Evolutionary conservation across 2,888 invertebrate genomes (phyloP), one percentile per base, ranked within the genome.

Genomic region (Seira musarum): DNA sequence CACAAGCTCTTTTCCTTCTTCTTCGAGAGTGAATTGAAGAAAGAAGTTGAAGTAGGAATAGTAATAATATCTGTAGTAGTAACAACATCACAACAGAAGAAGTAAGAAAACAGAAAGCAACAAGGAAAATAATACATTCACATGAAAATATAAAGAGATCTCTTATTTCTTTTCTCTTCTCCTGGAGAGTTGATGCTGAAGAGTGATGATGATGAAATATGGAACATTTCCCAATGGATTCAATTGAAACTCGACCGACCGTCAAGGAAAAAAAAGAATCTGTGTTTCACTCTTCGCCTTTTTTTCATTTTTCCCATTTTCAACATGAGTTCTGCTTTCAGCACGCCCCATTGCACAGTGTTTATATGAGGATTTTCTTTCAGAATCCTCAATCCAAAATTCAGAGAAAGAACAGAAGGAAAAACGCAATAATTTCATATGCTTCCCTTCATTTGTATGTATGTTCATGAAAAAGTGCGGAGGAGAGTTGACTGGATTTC

Each of bases 161-260:
- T 49, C 49, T 49, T 49, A 49, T 49, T 49, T 49, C 49, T 30
- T 30, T 30, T 30, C 30, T 30, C 49, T 15, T 49, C 49, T 49
- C 49, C 49, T 15, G 13, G 15, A 13, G 49, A 49, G 49, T 49
- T 49, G 49, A 30, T 30, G 30, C 17, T 49, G 49, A 49, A 49
- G 49, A 49, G 49, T 49, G 49, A 49, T 76, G 76, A 79, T 73
- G 79, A 79, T 79, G 79, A 79, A 79, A 79, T 79, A 79, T 79
- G 79, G 79, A 79, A 71, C 79, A 79, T 79, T 79, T 79, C 79
- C 79, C 79, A 79, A 73, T 73, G 79, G 79, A 79, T 69, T 79
- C 68, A 79, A 79, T 79, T 79, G 79, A 79, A 79, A 79, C 72
- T 24, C 68, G 49, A n/a, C 49, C 49, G 49, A 49, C 49, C 49